Base-by-base conservation (phyloP, 1,140 invertebrate species). In the Bombus sibiricus region DNA sequence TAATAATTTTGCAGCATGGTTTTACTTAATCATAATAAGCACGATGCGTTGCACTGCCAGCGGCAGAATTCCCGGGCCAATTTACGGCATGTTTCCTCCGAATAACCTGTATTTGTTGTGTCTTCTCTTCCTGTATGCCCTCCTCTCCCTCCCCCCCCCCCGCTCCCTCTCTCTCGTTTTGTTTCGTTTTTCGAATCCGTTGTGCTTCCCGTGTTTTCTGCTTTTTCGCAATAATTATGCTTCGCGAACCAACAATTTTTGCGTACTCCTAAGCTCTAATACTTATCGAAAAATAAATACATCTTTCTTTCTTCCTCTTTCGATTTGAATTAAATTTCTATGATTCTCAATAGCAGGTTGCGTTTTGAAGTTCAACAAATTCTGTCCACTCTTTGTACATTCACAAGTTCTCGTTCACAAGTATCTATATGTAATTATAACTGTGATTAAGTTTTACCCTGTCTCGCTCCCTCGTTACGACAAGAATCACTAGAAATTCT, bases 121-220 rank as follows among this genome's bases (percentile, higher is more conserved):
- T 62, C 59, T 62, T 28, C n/a, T n/a, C 59, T 62, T n/a, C 28
- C 28, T n/a, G 28, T n/a, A n/a, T 62, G 12, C 3, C 28, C 1
- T 28, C 59, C 28, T n/a, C 25, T 12, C 9, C 12, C 28, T 28
- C 28, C 1, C 28, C 0, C 1, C 9, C 0, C 8, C 9, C 10
- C 18, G 0, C 57, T 6, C 10, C 1, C 12, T 6, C 10, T 5
- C 12, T 13, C 28, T 13, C 28, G 18, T 4, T 53, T 53, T 53
- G 47, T n/a, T 13, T n/a, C 10, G 13, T 64, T 64, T 15, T 15
- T 32, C 12, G 4, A 32, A 32, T 32, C 5, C 62, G n/a, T n/a
- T 12, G 12, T n/a, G 13, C 5, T 64, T n/a, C 2, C n/a, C 0
- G 13, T 32, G 5, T 15, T 32, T 66, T 66, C 15, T 53, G 5